Base-by-base conservation (phyloP, 2,888 invertebrate genomes). In the Agelastica alni region DNA sequence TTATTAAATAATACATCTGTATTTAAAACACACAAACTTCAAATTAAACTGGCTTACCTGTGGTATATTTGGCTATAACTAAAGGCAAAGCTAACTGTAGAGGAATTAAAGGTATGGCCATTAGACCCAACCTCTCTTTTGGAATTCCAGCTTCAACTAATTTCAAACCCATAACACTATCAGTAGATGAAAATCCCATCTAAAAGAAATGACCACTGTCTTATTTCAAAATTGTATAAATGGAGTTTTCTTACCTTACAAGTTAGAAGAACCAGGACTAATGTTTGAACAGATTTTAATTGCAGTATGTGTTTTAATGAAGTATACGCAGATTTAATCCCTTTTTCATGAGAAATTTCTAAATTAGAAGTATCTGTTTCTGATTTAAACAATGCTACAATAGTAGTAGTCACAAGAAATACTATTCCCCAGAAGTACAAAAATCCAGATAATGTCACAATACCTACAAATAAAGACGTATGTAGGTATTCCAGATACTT, bases 101-200 rank as follows among this genome's bases (percentile, higher is more conserved):
- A 7, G 99, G 97, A 42, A 96, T 91, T 73, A 99, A 79, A 9
- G 97, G 96, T 28, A 99, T 86, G 1, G 93, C 94, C 70, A 99
- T 81, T 49, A 98, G 78, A 0, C 97, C 98, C 51, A 99, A 78
- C 66, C 91, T 90, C 74, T 98, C 98, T 70, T 95, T 93, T 0
- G 96, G 95, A 42, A 99, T 91, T 9, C 99, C 99, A 17, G 91
- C 91, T 76, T 97, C 98, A 1, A 98, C 91, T 42, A 99, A 79
- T 77, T 99, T 99, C 56, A 99, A 80, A 2, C 93, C 90, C 13
- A 97, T 93, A 0, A 98, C 93, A 14, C 93, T 90, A 79, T 99
- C 99, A 56, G 93, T 90, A 1, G 97, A 96, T 30, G 96, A 90
- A 79, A 98, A 99, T 2, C 95, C 94, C 63, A 96, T 84, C 93